Evolutionary conservation across 2,888 invertebrate genomes (phyloP).

Genomic region (Drosophila rellima): DNA sequence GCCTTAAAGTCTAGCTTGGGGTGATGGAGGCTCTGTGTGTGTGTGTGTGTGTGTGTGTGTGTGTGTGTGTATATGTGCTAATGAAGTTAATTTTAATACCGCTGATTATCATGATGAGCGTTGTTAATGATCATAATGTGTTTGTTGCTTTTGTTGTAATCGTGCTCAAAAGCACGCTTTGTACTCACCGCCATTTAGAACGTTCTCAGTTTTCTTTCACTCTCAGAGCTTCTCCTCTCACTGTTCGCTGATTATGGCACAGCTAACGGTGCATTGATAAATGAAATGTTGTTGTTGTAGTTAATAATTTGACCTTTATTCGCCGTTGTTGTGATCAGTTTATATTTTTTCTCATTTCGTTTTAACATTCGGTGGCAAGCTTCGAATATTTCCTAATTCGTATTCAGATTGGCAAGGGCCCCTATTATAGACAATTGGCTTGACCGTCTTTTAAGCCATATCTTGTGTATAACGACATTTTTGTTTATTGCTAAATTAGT

Average conservation of each 20-base stretch:
- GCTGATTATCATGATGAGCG: constrained; percentile 51
- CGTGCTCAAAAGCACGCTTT: constrained; percentile 50
- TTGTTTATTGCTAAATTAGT: constrained; percentile 70
- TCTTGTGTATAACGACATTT: constrained; percentile 47
- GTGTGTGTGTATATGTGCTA: constrained; percentile 32
- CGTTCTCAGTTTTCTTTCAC: constrained; percentile 28
- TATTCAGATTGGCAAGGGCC: constrained; percentile 59
- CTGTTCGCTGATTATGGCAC: constrained; percentile 62
- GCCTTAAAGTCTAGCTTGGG: constrained; percentile 27
- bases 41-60: too few relatives aligned
- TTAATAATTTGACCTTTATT: constrained; percentile 82
- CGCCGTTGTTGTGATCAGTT: constrained; percentile 44
- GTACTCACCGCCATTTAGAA: constrained; percentile 59
- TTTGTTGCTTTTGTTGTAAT: constrained; percentile 23
- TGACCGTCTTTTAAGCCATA: constrained; percentile 51
- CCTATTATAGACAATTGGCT: constrained; percentile 28
- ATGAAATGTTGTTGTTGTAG: constrained; percentile 51
- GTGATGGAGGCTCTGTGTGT: constrained; percentile 26
- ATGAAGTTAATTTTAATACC: constrained; percentile 69
- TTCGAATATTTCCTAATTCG: constrained; percentile 60
- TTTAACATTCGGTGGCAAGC: constrained; percentile 57
- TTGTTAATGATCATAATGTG: constrained; percentile 45
- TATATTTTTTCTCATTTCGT: constrained; percentile 32
- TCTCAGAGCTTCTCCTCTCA: constrained; percentile 2
- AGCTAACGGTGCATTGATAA: constrained; percentile 76